These are phyloP conservation scores for Ellobius talpinus DNA, from an alignment of 2,113 vertebrate species.

Conservation along the genomic window DNA sequence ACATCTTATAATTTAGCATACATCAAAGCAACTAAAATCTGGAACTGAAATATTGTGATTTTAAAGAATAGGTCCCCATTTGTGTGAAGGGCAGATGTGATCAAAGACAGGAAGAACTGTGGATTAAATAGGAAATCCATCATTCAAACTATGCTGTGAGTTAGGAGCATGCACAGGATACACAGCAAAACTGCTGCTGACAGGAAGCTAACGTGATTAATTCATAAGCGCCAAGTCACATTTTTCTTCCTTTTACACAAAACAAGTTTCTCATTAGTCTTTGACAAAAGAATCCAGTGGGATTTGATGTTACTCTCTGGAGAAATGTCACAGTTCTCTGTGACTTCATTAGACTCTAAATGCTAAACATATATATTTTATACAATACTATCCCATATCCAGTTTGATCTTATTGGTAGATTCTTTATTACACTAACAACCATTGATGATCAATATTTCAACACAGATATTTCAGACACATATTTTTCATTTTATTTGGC, in stretches of 20 bases:
- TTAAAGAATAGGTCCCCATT: conserved; percentile 25
- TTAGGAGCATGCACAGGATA: neutral
- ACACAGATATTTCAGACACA: neutral
- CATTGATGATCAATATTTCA: neutral
- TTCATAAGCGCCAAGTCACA: neutral
- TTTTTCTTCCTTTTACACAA: conserved; percentile 17
- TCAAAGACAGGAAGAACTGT: neutral
- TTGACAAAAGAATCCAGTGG: neutral
- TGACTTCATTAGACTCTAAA: neutral
- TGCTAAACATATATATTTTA: neutral
- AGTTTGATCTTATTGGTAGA: neutral
- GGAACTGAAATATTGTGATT: neutral
- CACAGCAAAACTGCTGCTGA: neutral
- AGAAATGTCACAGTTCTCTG: neutral
- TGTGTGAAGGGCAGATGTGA: neutral
- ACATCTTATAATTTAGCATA: conserved; percentile 2
- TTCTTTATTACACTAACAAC: neutral
- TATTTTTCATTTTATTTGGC: neutral
- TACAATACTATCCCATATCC: neutral
- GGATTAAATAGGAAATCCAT: neutral
- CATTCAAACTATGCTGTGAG: neutral
- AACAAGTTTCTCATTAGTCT: neutral
- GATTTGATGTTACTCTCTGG: neutral
- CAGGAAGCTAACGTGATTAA: neutral
- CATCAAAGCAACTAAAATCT: neutral